phyloP scores from a whole-genome alignment of 2,797 vertebrate genomes.

The Aselliscus stoliczkanus region DNA sequence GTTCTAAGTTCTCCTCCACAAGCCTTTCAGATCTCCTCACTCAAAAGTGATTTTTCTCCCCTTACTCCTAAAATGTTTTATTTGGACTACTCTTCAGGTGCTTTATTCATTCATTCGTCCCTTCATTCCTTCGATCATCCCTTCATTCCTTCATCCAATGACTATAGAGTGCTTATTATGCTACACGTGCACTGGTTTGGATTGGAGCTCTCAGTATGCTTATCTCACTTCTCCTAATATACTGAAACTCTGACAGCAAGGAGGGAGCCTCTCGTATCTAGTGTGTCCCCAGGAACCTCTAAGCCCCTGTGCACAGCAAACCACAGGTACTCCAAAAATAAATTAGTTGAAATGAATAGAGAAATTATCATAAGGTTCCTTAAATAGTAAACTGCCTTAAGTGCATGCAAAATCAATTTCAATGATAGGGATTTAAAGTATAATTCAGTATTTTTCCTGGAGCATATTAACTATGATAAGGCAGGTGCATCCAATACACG shows the following conservation, averaged over 20 bases:
- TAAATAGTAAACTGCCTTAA: conserved; percentile 60
- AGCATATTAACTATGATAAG: conserved; percentile 31
- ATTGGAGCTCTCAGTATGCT: neutral
- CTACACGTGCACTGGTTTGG: neutral
- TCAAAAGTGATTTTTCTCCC: neutral
- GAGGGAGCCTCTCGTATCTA: neutral
- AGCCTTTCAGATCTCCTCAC: neutral
- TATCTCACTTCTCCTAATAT: neutral
- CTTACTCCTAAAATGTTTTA: neutral
- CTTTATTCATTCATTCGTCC: neutral
- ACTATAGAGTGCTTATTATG: neutral
- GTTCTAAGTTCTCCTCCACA: neutral
- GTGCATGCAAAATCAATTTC: conserved; percentile 57
- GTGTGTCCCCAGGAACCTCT: neutral
- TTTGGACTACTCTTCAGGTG: neutral
- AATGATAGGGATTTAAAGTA: conserved; percentile 47
- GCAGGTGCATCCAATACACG: neutral
- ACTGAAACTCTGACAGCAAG: neutral
- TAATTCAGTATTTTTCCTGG: conserved; percentile 57
- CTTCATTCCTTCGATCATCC: neutral
- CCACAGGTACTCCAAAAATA: conserved; percentile 52
- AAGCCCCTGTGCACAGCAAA: neutral
- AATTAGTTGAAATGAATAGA: conserved; percentile 52
- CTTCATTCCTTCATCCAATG: neutral
- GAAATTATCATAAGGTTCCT: conserved; percentile 55